Conservation (phyloP, 2,113 vertebrate genomes). For the Onychorhynchus coronatus region DNA sequence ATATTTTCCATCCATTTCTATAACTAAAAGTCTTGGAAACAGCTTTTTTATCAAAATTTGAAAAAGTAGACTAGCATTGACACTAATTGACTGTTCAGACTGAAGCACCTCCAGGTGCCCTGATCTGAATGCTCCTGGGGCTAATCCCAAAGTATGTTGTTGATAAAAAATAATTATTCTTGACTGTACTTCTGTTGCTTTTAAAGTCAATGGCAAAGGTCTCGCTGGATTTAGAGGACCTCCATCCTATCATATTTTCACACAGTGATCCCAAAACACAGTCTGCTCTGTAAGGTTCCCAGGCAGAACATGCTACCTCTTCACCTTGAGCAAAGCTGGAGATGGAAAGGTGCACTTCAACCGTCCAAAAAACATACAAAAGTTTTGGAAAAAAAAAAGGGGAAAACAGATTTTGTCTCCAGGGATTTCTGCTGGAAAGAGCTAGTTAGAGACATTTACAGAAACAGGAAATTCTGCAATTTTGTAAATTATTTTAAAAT, state of each 20-base stretch:
- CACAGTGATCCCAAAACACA: neutral
- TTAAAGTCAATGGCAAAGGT: neutral
- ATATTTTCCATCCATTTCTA: neutral
- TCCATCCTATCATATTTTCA: neutral
- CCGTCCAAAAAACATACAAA: neutral
- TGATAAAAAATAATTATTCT: neutral
- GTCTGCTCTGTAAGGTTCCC: neutral
- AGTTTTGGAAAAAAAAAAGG: neutral
- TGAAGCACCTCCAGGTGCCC: neutral
- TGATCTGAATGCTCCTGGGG: neutral
- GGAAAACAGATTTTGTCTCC: neutral
- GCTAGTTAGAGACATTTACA: neutral
- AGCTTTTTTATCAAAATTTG: neutral
- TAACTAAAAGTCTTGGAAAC: neutral
- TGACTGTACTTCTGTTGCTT: neutral
- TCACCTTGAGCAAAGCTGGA: neutral
- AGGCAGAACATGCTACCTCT: neutral
- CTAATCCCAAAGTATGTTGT: neutral
- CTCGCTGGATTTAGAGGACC: neutral
- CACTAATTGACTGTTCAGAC: neutral
- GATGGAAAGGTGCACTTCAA: neutral
- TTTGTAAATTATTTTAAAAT: neutral
- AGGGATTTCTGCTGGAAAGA: conserved; percentile 2
- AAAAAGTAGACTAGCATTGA: neutral
- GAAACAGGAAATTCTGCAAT: conserved; percentile 18